Evolutionary conservation across 35 echinoderm and acorn worm genomes (phyloP), one percentile per base, ranked within the genome.

Genomic region (Chiridota heheva): DNA sequence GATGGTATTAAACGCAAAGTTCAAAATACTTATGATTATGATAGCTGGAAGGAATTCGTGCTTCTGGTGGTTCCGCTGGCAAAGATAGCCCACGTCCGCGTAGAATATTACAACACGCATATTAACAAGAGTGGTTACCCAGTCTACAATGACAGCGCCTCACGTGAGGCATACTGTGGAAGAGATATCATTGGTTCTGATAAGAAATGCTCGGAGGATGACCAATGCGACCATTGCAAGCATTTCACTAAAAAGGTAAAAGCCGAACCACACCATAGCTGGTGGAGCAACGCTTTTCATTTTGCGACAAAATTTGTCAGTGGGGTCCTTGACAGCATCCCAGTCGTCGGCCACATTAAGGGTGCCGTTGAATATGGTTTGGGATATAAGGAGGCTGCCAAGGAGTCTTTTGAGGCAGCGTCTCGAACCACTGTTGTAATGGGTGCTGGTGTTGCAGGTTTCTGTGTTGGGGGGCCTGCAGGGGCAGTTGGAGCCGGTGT

Each of bases 391-490:
- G 69, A 33, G 69, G 69, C 69, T 42, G 69, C 31, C 16, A 41
- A 27, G 18, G 53, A 57, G 42, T 55, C 55, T 20, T 60, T 78
- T 26, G 47, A 78, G 46, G 74, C 55, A 28, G 74, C 55, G 42
- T 59, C 27, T 58, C 45, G 74, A 36, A 78, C 74, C 15, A 64
- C 47, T 13, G 45, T 28, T 33, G 74, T 78, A 60, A 57, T 78
- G 42, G 74, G n/a, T 60, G 74, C 42, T 33, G 74, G 74, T 29
- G 74, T 30, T 78, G 74, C 55, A 57, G 74, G 74, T 34, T 78
- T 78, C 33, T 78, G 22, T 28, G 27, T 60, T 60, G 74, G 74
- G 2, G 67, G 67, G 46, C 74, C 74, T 7, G 55, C 55, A 16
- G 74, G 74, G 45, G 74, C 74, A 78, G 45, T 78, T 1, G 42